Conservation (phyloP, 2,113 vertebrate species). For the Brachypodius melanocephalos region DNA sequence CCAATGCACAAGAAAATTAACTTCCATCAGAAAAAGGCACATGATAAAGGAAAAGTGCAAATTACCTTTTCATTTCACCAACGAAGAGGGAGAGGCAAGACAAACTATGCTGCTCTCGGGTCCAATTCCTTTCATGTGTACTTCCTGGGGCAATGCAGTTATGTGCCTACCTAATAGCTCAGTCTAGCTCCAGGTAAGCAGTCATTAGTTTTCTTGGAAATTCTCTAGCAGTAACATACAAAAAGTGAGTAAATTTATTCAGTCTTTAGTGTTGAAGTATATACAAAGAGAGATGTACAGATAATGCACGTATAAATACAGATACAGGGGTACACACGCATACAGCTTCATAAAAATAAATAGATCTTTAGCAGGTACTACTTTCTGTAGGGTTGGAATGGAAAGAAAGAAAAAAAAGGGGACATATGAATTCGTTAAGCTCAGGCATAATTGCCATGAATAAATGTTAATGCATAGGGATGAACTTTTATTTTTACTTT, state of each 20-base stretch:
- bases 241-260: conserved; percentile 36
- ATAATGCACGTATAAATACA: not conserved
- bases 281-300: not conserved
- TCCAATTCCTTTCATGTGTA: not conserved
- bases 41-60: not conserved
- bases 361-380: not conserved
- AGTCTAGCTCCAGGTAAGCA: not conserved
- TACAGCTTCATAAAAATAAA: conserved; percentile 14
- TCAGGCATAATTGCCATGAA: conserved; percentile 49
- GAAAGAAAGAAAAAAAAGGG: not conserved
- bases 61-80: not conserved
- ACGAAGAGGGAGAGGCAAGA: not conserved
- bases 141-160: not conserved
- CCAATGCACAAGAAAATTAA: not conserved
- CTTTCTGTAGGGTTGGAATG: not conserved
- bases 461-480: conserved; percentile 73
- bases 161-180: not conserved
- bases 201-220: conserved; percentile 49
- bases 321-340: not conserved
- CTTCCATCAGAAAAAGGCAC: not conserved
- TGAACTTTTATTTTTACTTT: conserved; percentile 53
- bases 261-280: not conserved
- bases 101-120: not conserved
- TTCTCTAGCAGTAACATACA: not conserved
- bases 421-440: not conserved